These are phyloP conservation scores for Strix uralensis DNA, from an alignment of 2,113 vertebrate genomes.

Conservation along the genomic window DNA sequence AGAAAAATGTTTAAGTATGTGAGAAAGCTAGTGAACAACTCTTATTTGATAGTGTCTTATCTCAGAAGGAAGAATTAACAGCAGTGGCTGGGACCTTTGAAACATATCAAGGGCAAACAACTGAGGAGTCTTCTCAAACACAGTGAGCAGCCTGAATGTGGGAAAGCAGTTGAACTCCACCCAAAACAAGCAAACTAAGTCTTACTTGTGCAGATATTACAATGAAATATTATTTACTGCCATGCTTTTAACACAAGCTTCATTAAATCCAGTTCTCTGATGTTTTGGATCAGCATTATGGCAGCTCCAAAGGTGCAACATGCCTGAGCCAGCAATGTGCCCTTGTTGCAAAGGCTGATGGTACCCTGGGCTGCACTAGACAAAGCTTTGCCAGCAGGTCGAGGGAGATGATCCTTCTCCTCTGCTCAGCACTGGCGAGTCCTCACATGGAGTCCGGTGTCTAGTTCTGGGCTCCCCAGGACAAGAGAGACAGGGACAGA, in stretches of 20 bases:
- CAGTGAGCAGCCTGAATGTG: neutral
- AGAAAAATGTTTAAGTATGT: neutral
- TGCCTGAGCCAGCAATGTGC: fast-evolving
- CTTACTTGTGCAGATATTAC: neutral
- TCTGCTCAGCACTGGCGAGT: neutral
- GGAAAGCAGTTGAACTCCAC: neutral
- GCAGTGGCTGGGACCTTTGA: neutral
- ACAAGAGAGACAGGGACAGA: too few relatives aligned
- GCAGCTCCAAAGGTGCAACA: neutral
- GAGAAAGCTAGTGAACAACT: neutral
- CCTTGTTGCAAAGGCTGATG: neutral
- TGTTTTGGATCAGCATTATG: neutral
- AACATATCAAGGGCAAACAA: neutral
- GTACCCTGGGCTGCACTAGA: neutral
- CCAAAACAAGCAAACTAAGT: neutral
- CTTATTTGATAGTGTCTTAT: neutral
- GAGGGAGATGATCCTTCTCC: neutral
- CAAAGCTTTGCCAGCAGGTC: neutral
- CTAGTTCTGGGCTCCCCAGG: neutral
- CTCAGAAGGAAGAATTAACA: neutral
- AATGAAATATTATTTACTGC: neutral
- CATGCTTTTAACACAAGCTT: neutral
- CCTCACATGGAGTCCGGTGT: neutral
- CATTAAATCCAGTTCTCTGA: neutral
- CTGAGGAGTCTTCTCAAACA: neutral